A percentile compares a stretch with the other conserved stretches of the same genome.
Conservation (phyloP, 2,113 vertebrate genomes). For the Rhinoderma darwinii region DNA sequence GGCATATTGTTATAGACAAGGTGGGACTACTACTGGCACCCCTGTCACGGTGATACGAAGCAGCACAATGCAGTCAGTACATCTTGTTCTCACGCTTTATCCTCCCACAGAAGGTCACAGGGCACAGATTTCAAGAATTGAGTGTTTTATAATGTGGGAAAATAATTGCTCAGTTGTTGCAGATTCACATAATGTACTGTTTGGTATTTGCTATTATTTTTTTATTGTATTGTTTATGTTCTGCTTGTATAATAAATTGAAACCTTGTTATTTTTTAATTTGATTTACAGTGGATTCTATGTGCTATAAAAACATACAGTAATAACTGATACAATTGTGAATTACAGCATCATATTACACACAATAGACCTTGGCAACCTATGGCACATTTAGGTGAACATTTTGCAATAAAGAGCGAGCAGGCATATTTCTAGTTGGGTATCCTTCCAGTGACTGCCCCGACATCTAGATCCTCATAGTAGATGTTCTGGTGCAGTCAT, state of each 20-base stretch:
- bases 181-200: background rate
- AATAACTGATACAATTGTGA: background rate
- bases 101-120: conserved; percentile 20
- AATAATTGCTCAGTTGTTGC: conserved; percentile 30
- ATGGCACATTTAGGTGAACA: too few species aligned
- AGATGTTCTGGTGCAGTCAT: too few species aligned
- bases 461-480: too few species aligned
- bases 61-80: conserved; percentile 25
- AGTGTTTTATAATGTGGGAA: conserved; percentile 12
- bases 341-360: too few species aligned
- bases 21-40: conserved; percentile 11
- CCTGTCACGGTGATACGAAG: background rate
- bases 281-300: background rate
- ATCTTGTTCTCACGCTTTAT: conserved; percentile 18
- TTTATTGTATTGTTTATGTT: background rate
- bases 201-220: background rate
- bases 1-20: conserved; percentile 1
- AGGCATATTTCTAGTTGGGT: too few species aligned
- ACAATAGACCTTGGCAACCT: too few species aligned
- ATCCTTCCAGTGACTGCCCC: too few species aligned
- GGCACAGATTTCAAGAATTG: conserved; percentile 20
- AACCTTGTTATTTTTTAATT: background rate
- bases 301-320: background rate
- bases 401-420: too few species aligned
- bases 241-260: background rate